Conservation (phyloP, 1,140 invertebrate species). For the Teleopsis dalmanni region DNA sequence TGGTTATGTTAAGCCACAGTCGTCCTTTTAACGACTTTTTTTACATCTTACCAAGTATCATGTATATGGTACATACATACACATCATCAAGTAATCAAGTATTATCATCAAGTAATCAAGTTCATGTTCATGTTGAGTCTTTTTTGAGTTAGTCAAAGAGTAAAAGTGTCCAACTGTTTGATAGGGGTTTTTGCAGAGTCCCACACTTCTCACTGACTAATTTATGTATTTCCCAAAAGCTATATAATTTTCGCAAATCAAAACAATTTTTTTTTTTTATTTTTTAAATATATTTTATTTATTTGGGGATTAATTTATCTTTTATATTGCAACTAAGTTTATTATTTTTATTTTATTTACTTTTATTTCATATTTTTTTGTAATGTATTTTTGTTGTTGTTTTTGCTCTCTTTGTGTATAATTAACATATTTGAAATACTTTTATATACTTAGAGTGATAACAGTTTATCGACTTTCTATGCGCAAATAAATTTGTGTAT, state of each 20-base stretch:
- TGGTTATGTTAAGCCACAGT: too few relatives aligned
- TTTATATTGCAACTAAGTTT: constrained; percentile 15
- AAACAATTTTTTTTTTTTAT: constrained; percentile 10
- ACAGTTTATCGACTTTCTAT: background rate
- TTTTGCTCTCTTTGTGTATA: constrained; percentile 4
- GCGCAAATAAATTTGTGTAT: background rate
- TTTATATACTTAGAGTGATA: constrained; percentile 1
- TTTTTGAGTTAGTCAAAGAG: background rate
- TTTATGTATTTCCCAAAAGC: too few relatives aligned
- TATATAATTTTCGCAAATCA: constrained; percentile 5
- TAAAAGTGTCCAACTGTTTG: too few relatives aligned
- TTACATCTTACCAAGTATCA: too few relatives aligned
- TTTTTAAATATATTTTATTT: constrained; percentile 7
- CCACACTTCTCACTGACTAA: too few relatives aligned
- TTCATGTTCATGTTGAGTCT: background rate
- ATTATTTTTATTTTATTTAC: background rate
- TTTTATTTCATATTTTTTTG: background rate
- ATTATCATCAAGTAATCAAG: too few relatives aligned
- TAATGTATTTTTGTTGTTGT: background rate
- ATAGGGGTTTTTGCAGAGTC: too few relatives aligned
- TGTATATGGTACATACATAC: too few relatives aligned
- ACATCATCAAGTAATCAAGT: too few relatives aligned
- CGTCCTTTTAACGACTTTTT: too few relatives aligned
- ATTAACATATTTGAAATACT: constrained; percentile 2
- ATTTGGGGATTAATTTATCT: constrained; percentile 12